These are phyloP conservation scores for Carposina sasakii DNA, from an alignment of 1,140 invertebrate genomes.

Conservation along the genomic window DNA sequence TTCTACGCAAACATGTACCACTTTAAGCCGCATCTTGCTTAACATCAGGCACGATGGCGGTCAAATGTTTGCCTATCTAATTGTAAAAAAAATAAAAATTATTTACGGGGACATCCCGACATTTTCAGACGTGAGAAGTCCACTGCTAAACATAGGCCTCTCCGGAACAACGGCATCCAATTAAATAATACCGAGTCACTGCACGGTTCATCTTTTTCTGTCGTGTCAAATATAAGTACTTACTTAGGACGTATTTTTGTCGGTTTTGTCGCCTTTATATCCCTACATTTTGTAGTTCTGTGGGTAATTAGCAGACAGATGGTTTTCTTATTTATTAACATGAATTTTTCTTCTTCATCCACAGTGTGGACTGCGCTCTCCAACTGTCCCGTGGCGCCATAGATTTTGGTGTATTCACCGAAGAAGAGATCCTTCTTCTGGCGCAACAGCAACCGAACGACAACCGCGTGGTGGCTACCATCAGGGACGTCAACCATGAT, in stretches of 20 bases:
- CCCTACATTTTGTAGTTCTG: slow-evolving; percentile 4
- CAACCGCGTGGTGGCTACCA: slow-evolving; percentile 61
- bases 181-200: no score
- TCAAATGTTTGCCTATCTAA: neutral
- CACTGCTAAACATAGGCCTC: no score
- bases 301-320: neutral
- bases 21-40: neutral
- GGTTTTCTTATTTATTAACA: neutral
- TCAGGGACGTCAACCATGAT: slow-evolving; percentile 61
- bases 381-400: slow-evolving; percentile 59
- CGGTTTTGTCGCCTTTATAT: neutral
- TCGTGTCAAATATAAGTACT: no score
- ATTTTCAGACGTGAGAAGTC: no score
- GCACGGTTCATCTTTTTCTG: no score
- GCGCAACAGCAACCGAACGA: slow-evolving; percentile 61
- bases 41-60: neutral
- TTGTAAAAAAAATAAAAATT: slow-evolving; percentile 3
- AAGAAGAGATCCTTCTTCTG: slow-evolving; percentile 72
- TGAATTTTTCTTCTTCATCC: neutral
- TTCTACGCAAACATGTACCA: neutral
- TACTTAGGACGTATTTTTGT: neutral
- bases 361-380: slow-evolving; percentile 72
- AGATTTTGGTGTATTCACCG: slow-evolving; percentile 73
- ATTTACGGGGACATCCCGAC: no score
- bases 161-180: no score